Base-by-base conservation (phyloP, 2,113 vertebrate species). In the Zosterops lateralis region DNA sequence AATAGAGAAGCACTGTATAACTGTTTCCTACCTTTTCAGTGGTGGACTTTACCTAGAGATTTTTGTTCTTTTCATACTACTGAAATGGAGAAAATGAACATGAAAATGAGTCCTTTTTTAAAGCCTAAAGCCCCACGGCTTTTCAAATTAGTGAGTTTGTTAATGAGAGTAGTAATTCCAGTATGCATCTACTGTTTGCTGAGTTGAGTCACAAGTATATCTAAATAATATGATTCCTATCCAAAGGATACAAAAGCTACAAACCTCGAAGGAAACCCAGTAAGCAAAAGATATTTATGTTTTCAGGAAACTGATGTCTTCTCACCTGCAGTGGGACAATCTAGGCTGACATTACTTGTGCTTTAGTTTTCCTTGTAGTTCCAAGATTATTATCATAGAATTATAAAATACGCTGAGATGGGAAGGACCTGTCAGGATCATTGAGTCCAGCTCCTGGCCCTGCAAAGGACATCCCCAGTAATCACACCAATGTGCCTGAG, bases 101-200 rank as follows among this genome's bases (percentile, higher is more conserved):
- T 14, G 7, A 22, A 5, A 3, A 3, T 3, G 0, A 12, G 0
- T 4, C 7, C 29, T 62, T 79, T 51, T 4, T 5, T 7, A 21
- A 45, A 57, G 18, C 25, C 18, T 65, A 56, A 48, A 20, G 5
- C 3, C 20, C 22, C 32, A 4, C 2, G 2, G 13, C 67, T 90
- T 84, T 94, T 71, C 31, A 36, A n/a, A 68, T 48, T 25, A 57
- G 3, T 25, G 14, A 24, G 9, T 53, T 66, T 62, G 8, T 44
- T 26, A 26, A 14, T n/a, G 3, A 60, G n/a, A 62, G 47, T 4
- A 51, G 38, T n/a, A 48, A 84, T 68, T 86, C 17, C 28, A 54
- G 10, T 18, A 38, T 31, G 5, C 22, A 36, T 22, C 9, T 73
- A 36, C 40, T 68, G 1, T 87, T 75, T 89, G 19, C 25, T 75